Conservation (phyloP, 2,888 invertebrate genomes). For the Clusia tigrina region DNA sequence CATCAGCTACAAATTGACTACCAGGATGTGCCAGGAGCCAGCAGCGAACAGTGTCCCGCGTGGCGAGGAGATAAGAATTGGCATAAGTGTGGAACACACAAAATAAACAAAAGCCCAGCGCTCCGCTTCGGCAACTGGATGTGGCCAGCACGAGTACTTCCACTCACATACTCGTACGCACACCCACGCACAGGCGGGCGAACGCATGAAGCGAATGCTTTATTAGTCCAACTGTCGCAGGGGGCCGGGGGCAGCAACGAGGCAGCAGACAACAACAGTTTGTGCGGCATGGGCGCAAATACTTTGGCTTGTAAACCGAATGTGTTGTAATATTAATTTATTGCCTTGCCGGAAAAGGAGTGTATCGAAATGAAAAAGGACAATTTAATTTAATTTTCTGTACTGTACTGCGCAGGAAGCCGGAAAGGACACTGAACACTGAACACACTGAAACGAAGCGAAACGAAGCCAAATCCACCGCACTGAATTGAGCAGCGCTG, state of each 20-base stretch:
- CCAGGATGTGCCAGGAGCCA: background rate
- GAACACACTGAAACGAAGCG: background rate
- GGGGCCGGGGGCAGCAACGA: too few relatives aligned
- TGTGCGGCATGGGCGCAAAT: background rate
- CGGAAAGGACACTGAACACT: conserved; percentile 4
- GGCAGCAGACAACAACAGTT: background rate
- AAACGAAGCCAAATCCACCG: background rate
- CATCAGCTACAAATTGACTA: conserved; percentile 18
- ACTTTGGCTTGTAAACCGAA: conserved; percentile 4
- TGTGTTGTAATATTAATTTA: conserved; percentile 38
- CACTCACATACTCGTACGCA: background rate
- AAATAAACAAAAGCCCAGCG: background rate
- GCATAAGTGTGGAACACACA: background rate
- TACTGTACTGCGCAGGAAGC: conserved; percentile 24
- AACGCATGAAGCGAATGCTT: background rate
- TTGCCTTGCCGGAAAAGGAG: conserved; percentile 29
- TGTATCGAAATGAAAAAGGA: conserved; percentile 57
- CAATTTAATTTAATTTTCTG: conserved; percentile 60
- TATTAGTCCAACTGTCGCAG: background rate
- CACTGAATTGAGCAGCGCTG: background rate
- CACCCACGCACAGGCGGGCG: background rate
- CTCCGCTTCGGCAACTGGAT: background rate
- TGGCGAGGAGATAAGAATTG: background rate
- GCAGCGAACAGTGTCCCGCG: background rate
- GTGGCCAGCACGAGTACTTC: too few relatives aligned